These are phyloP conservation scores for Atherinomorus stipes DNA, from an alignment of 2,113 vertebrate genomes.

Conservation along the genomic window DNA sequence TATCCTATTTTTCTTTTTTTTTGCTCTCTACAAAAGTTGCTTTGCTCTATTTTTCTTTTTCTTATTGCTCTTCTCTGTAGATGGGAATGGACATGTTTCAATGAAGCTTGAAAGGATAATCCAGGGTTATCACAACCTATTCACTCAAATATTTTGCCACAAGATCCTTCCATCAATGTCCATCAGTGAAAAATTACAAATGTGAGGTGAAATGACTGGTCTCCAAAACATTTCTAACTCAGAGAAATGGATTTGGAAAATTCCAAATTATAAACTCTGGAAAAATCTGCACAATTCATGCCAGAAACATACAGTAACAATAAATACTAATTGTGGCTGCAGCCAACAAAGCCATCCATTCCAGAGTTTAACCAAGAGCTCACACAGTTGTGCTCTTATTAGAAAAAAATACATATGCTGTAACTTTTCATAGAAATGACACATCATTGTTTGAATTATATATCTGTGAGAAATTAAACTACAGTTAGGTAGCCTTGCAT, in stretches of 20 bases:
- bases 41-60: constrained; percentile 28
- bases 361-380: neutral
- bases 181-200: constrained; percentile 11
- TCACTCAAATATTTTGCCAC: constrained; percentile 16
- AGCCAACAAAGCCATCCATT: too few relatives aligned
- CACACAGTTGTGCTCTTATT: too few relatives aligned
- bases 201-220: constrained; percentile 9
- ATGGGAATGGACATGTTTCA: constrained; percentile 11
- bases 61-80: neutral
- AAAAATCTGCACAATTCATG: constrained; percentile 3
- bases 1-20: neutral
- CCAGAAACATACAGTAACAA: neutral
- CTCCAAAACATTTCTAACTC: neutral
- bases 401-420: too few relatives aligned
- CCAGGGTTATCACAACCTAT: constrained; percentile 2
- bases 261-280: neutral
- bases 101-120: constrained; percentile 31
- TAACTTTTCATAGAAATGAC: too few relatives aligned
- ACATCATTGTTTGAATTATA: too few relatives aligned
- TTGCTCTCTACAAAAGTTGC: neutral
- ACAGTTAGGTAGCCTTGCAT: too few relatives aligned
- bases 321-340: neutral
- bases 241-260: constrained; percentile 27
- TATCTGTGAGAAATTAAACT: too few relatives aligned
- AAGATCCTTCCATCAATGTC: neutral